Percentiles rank a stretch among this genome's conserved stretches.
phyloP scores from a whole-genome alignment of 2,888 invertebrate species.

The Acrocyrtus sp. region DNA sequence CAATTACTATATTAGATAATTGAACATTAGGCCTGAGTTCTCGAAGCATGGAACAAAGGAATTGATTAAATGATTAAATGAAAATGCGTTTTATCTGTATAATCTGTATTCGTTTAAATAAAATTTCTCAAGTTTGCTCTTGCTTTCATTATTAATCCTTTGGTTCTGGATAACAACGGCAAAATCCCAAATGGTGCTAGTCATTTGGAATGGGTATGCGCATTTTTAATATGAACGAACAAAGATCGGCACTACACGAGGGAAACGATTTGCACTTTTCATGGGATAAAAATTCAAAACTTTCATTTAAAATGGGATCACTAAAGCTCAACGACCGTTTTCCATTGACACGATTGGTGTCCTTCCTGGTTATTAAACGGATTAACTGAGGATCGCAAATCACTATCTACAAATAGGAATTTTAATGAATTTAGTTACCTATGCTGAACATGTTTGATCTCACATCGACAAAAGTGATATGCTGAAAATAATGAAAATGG shows the following conservation, averaged over 20 bases:
- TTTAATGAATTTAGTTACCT: background rate
- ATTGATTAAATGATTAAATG: constrained; percentile 9
- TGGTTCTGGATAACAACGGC: constrained; percentile 1
- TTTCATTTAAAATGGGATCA: constrained; percentile 42
- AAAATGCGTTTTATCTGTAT: background rate
- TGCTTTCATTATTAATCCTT: background rate
- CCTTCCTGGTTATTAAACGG: constrained; percentile 34
- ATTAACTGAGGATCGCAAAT: constrained; percentile 50
- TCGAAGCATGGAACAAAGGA: constrained; percentile 38
- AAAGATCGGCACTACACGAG: constrained; percentile 8
- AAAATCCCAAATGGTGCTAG: constrained; percentile 10
- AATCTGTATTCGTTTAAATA: constrained; percentile 25
- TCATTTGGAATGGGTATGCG: constrained; percentile 34
- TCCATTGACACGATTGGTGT: constrained; percentile 44
- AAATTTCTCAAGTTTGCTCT: constrained; percentile 29
- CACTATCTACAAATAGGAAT: constrained; percentile 27
- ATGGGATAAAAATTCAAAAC: constrained; percentile 34
- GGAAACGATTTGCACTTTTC: constrained; percentile 53
- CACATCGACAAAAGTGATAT: no score
- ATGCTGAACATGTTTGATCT: background rate
- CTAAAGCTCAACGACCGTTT: constrained; percentile 35
- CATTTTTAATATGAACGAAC: constrained; percentile 22
- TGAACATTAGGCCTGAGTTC: constrained; percentile 36
- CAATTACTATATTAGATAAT: constrained; percentile 35
- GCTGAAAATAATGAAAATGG: background rate